These are phyloP conservation scores for Gonocerus acuteangulatus DNA, from an alignment of 2,888 invertebrate species.

Conservation along the genomic window DNA sequence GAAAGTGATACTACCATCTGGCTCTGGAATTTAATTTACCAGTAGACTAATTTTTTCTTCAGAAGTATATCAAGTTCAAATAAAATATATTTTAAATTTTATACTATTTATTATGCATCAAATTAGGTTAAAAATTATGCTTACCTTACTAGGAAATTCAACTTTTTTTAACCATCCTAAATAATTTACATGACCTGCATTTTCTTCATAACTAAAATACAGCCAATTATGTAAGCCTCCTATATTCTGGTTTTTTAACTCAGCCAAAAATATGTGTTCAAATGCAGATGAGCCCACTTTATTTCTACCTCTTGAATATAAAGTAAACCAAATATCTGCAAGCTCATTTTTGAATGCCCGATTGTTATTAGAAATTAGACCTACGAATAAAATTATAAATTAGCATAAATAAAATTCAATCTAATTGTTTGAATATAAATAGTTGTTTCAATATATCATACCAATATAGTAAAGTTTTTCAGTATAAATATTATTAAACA, in stretches of 20 bases:
- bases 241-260: constrained; percentile 49
- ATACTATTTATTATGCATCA: no score
- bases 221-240: constrained; percentile 55
- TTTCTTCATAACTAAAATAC: constrained; percentile 48
- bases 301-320: constrained; percentile 46
- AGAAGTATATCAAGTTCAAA: no score
- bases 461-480: not conserved
- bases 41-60: no score
- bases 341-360: constrained; percentile 39
- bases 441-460: no score
- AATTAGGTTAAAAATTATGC: no score
- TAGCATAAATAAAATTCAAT: not conserved
- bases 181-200: constrained; percentile 44
- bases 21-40: no score
- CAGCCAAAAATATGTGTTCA: constrained; percentile 56
- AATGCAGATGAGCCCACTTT: constrained; percentile 51
- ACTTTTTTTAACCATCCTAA: constrained; percentile 43
- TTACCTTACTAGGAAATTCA: constrained; percentile 40
- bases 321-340: constrained; percentile 43
- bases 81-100: no score
- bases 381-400: constrained; percentile 26
- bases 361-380: constrained; percentile 30
- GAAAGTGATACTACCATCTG: no score
- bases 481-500: no score
- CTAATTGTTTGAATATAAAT: not conserved